Percentiles rank a stretch among this genome's conserved stretches.
Evolutionary conservation across 2,888 invertebrate species (phyloP).

Genomic region (Melinopterus prodromus): DNA sequence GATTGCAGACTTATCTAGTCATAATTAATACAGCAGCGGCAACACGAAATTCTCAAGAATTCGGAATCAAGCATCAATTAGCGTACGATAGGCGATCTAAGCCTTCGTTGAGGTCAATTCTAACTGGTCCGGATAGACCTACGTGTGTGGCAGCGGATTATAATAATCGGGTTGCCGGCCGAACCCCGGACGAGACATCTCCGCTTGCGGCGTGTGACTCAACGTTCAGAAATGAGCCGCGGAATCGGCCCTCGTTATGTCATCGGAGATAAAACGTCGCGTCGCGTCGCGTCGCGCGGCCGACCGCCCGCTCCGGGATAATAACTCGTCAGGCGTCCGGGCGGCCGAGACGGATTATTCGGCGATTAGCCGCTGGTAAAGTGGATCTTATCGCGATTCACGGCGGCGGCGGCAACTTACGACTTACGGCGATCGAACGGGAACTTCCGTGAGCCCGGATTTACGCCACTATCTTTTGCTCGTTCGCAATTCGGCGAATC

Average conservation of each 20-base stretch:
- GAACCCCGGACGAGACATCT: neutral
- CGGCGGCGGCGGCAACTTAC: neutral
- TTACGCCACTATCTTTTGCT: neutral
- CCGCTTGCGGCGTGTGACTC: neutral
- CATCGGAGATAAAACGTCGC: neutral
- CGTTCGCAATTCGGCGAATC: neutral
- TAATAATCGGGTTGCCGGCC: neutral
- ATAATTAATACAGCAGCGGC: no score
- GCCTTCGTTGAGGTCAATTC: neutral
- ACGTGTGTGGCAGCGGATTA: neutral
- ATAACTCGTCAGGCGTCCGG: conserved; percentile 4
- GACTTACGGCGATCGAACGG: neutral
- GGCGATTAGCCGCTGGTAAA: neutral
- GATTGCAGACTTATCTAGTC: no score
- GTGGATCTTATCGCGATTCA: conserved; percentile 4
- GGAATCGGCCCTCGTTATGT: neutral
- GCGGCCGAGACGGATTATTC: neutral
- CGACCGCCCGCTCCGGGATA: neutral
- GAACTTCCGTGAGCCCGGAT: neutral
- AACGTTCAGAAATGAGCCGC: no score
- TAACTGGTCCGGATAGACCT: neutral
- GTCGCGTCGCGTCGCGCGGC: neutral
- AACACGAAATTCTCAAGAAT: no score
- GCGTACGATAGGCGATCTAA: neutral
- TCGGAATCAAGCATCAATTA: no score